phyloP scores from a whole-genome alignment of 2,113 vertebrate genomes.

The Saccopteryx bilineata region DNA sequence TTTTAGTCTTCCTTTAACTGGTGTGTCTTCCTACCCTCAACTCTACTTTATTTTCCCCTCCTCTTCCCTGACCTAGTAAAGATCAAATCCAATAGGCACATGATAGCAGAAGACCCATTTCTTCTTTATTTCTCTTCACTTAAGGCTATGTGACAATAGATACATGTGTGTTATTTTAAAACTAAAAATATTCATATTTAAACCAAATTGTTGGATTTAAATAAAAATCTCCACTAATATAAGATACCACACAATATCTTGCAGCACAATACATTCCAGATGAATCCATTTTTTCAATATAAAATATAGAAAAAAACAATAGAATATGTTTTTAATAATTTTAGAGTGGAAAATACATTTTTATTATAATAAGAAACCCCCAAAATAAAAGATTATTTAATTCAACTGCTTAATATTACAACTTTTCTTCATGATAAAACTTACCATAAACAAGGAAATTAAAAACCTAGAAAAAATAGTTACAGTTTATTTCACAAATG shows the following conservation, averaged over 20 bases:
- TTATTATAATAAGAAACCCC: background rate
- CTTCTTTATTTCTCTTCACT: background rate
- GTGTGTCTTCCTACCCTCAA: rapidly evolving
- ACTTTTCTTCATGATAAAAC: background rate
- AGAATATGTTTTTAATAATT: background rate
- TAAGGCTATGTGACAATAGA: background rate
- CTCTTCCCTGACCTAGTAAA: background rate
- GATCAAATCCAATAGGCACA: background rate
- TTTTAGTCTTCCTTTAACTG: background rate
- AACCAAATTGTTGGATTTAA: background rate
- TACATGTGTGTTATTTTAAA: background rate
- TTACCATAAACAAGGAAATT: background rate
- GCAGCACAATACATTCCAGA: background rate
- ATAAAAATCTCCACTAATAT: slow-evolving; percentile 1
- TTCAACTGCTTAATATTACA: background rate
- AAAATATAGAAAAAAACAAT: background rate
- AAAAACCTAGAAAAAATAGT: background rate
- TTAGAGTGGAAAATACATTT: background rate
- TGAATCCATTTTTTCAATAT: background rate
- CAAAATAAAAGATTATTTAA: background rate
- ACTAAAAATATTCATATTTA: slow-evolving; percentile 22
- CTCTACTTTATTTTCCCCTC: background rate
- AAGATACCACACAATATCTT: background rate
- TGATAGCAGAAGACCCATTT: background rate
- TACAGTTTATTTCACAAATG: background rate